Percentiles rank a stretch among this genome's conserved stretches.
phyloP scores from a whole-genome alignment of 2,113 vertebrate genomes.

The Nerophis lumbriciformis region DNA sequence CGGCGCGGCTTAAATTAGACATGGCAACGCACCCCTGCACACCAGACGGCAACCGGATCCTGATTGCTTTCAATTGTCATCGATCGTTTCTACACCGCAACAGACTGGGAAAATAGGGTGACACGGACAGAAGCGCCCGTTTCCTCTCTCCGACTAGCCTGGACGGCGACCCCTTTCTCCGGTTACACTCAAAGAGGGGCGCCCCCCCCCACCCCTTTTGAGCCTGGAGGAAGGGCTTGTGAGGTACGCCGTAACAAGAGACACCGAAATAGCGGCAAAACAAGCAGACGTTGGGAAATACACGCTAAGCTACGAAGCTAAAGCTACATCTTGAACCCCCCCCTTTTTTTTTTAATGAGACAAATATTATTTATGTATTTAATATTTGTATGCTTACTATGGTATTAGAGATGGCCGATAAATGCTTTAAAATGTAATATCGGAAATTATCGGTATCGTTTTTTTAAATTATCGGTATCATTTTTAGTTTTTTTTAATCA shows the following conservation, averaged over 20 bases:
- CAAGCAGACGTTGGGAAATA: not conserved
- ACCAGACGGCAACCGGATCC: constrained; percentile 57
- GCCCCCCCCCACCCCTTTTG: constrained; percentile 3
- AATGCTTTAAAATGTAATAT: too few species aligned
- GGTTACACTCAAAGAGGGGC: constrained; percentile 45
- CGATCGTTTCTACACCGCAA: constrained; percentile 56
- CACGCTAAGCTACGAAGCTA: not conserved
- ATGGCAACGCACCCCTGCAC: constrained; percentile 29
- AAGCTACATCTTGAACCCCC: too few species aligned
- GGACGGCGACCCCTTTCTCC: constrained; percentile 44
- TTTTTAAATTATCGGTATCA: too few species aligned
- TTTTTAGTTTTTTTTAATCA: too few species aligned
- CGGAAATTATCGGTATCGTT: too few species aligned
- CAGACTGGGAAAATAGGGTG: constrained; percentile 58
- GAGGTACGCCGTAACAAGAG: too few species aligned
- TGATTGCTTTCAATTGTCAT: constrained; percentile 67
- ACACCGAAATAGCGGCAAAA: not conserved
- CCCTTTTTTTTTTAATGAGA: too few species aligned
- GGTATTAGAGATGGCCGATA: too few species aligned
- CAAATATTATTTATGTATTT: too few species aligned
- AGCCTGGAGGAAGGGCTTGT: not conserved
- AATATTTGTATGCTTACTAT: too few species aligned
- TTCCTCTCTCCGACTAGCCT: constrained; percentile 3
- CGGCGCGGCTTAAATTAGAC: not conserved
- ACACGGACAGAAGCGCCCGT: constrained; percentile 43